These are phyloP conservation scores for Beroe forskalii DNA, from an alignment of 37 sponge, comb jelly and placozoan genomes.

Conservation along the genomic window DNA sequence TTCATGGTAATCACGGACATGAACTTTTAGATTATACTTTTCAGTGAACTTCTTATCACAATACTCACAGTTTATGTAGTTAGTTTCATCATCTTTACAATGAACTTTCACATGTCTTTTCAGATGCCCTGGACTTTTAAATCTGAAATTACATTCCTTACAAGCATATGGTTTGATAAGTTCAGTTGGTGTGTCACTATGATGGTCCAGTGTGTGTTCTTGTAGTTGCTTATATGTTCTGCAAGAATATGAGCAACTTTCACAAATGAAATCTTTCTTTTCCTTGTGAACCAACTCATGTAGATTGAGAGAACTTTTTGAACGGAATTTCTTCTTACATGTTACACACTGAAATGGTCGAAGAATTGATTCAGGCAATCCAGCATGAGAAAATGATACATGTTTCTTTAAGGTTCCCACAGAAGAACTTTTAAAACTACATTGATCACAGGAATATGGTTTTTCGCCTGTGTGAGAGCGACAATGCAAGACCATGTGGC, in stretches of 20 bases:
- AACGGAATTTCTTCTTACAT: neutral
- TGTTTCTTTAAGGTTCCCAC: neutral
- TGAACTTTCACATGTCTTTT: constrained; percentile 9
- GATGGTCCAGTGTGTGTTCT: neutral
- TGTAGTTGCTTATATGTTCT: neutral
- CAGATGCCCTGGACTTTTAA: neutral
- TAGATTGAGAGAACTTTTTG: neutral
- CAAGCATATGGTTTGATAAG: neutral
- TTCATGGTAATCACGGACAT: neutral
- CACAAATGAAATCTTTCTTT: neutral
- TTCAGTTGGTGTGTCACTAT: neutral
- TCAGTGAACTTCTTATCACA: constrained; percentile 1
- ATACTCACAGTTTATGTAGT: neutral
- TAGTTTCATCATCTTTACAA: neutral
- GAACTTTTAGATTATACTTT: constrained; percentile 8
- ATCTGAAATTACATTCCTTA: neutral
- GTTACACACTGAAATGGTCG: neutral
- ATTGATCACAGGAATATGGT: neutral
- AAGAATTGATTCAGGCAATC: neutral
- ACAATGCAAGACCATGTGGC: neutral
- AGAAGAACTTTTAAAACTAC: neutral
- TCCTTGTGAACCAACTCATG: neutral
- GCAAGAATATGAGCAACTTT: neutral
- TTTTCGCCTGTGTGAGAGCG: constrained; percentile 9
- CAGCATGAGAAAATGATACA: neutral